Evolutionary conservation across 2,797 vertebrate species (phyloP), one percentile per base, ranked within the genome.

Genomic region (Eremophila alpestris): DNA sequence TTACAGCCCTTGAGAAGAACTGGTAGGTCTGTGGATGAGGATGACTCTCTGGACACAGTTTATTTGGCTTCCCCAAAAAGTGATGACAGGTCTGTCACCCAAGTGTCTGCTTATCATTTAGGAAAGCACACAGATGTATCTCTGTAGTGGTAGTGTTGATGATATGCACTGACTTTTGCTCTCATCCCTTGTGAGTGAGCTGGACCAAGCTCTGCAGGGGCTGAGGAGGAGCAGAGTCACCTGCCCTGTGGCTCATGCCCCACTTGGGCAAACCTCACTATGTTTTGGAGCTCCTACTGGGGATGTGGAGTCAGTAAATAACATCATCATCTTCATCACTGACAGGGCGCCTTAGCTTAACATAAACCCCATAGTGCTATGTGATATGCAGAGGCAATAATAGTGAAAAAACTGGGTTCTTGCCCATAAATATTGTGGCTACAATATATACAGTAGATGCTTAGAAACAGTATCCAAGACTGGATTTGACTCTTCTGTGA

Each of bases 121-220:
- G 69, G 56, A 78, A 73, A 69, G 46, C 51, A 38, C 6, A 3
- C 6, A 21, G 43, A 24, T 40, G 18, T 65, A 29, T 30, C 36
- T 85, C 63, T 83, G 32, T 19, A 45, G n/a, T 7, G 1, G 30
- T 9, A 32, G 36, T 48, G 49, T 23, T 54, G 68, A 56, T 5
- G 11, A 22, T 5, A 12, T 4, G 29, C 0, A 0, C 54, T 0
- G 2, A 38, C 55, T 62, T 89, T 54, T 86, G 30, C 51, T 83
- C 55, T 90, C 51, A 27, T n/a, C 1, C 12, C 14, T 40, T 1
- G 3, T 21, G 17, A 29, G 7, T 52, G 40, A 62, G 55, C 22
- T 43, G 55, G 38, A 43, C 18, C 0, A 1, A 65, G 54, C 13
- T 83, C 59, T 59, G 36, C 30, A 64, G n/a, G 7, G 7, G 15